A percentile compares a stretch with the other conserved stretches of the same genome.
Conservation (phyloP, 2,113 vertebrate species). For the Megalops atlanticus region DNA sequence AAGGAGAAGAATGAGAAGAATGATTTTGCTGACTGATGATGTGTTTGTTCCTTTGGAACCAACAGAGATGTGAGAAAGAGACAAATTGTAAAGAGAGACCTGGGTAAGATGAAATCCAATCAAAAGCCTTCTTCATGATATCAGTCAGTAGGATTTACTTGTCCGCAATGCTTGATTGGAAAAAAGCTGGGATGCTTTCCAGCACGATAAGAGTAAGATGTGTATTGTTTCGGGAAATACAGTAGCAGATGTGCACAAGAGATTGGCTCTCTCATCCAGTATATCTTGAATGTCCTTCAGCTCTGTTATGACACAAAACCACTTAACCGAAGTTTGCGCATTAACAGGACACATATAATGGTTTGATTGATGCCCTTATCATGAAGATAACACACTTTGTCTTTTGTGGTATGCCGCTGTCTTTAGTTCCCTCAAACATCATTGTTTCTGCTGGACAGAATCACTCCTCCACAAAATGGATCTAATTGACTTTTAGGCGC, state of each 20-base stretch:
- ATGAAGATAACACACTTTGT: background rate
- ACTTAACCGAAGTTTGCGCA: background rate
- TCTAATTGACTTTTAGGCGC: background rate
- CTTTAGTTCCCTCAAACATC: background rate
- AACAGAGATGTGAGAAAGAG: background rate
- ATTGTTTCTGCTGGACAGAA: background rate
- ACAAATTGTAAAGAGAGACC: no score
- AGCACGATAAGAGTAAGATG: background rate
- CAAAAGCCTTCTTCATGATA: background rate
- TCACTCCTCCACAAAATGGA: background rate
- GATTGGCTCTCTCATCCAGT: background rate
- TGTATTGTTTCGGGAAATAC: background rate
- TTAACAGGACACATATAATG: background rate
- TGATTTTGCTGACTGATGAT: background rate
- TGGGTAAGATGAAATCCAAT: background rate
- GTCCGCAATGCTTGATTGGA: background rate
- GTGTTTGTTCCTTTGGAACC: background rate
- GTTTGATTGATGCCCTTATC: slow-evolving; percentile 7
- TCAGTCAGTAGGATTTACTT: background rate
- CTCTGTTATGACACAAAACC: background rate
- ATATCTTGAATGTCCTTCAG: background rate
- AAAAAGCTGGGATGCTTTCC: background rate
- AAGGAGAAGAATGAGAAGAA: background rate
- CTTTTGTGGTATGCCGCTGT: background rate
- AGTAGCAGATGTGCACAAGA: no score